A percentile compares a stretch with the other conserved stretches of the same genome.
These are phyloP conservation scores for Pseudomyrmex flavicornis DNA, from an alignment of 1,140 invertebrate species.

Conservation along the genomic window DNA sequence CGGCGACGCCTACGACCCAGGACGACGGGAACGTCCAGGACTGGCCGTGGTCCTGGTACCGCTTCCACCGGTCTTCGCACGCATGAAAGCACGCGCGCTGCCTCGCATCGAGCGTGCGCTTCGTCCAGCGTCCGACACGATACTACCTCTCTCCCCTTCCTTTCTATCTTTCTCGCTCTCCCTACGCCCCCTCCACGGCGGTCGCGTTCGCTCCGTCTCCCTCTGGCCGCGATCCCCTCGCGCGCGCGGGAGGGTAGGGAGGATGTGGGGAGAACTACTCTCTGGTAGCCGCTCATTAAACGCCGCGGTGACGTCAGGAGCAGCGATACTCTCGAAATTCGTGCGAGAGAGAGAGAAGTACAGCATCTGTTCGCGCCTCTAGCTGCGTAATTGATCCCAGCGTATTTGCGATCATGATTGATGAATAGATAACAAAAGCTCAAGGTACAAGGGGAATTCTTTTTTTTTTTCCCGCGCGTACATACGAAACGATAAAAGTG, in stretches of 20 bases:
- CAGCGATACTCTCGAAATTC: slow-evolving; percentile 68
- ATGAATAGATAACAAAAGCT: slow-evolving; percentile 36
- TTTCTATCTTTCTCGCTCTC: slow-evolving; percentile 79
- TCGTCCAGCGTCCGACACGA: slow-evolving; percentile 84
- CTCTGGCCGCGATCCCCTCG: slow-evolving; percentile 60
- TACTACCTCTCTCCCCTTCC: slow-evolving; percentile 82
- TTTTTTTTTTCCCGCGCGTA: slow-evolving; percentile 11
- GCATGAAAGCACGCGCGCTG: slow-evolving; percentile 79
- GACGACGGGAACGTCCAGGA: slow-evolving; percentile 62
- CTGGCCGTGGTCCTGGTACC: slow-evolving; percentile 62
- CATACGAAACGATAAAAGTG: not conserved
- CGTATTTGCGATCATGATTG: slow-evolving; percentile 43
- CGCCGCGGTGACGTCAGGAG: slow-evolving; percentile 73
- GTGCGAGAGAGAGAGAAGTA: slow-evolving; percentile 23
- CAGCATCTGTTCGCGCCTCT: slow-evolving; percentile 38
- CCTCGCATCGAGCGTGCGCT: slow-evolving; percentile 82
- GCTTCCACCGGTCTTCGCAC: slow-evolving; percentile 67
- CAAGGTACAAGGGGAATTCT: not conserved
- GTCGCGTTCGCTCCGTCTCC: slow-evolving; percentile 60
- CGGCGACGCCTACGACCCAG: slow-evolving; percentile 48
- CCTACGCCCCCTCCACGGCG: slow-evolving; percentile 77
- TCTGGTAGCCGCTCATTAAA: slow-evolving; percentile 75
- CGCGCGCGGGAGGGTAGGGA: slow-evolving; percentile 21
- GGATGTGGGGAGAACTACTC: slow-evolving; percentile 49
- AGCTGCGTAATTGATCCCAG: slow-evolving; percentile 52